Percentiles rank a stretch among this genome's conserved stretches.
Evolutionary conservation across 1,140 invertebrate genomes (phyloP).

Genomic region (Solenopsis fugax): DNA sequence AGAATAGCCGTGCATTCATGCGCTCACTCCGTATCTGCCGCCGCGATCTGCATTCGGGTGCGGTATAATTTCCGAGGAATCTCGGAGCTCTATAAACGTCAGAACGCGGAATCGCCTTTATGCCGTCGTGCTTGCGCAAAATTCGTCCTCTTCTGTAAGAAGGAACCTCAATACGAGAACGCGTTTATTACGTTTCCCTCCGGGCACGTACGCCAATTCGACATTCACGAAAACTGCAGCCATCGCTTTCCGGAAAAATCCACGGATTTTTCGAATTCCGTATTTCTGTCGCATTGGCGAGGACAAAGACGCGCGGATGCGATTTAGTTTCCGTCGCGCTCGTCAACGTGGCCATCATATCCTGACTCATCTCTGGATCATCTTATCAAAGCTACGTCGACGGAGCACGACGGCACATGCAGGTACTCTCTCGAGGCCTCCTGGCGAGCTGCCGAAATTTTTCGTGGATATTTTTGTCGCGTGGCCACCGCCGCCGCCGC

Average conservation of each 20-base stretch:
- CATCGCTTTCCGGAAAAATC: not conserved
- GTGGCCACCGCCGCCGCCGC: slow-evolving; percentile 9
- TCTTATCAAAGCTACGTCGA: slow-evolving; percentile 77
- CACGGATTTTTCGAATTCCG: not conserved
- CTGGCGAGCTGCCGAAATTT: slow-evolving; percentile 81
- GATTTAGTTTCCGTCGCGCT: not conserved
- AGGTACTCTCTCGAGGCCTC: slow-evolving; percentile 70
- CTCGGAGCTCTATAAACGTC: slow-evolving; percentile 25
- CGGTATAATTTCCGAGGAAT: slow-evolving; percentile 45
- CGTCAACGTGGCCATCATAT: not conserved
- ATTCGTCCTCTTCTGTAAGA: slow-evolving; percentile 22
- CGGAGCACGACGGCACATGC: slow-evolving; percentile 57
- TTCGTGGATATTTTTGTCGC: slow-evolving; percentile 82
- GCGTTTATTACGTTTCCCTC: slow-evolving; percentile 17
- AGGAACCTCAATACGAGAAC: slow-evolving; percentile 15
- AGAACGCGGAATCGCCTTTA: slow-evolving; percentile 17
- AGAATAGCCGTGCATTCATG: slow-evolving; percentile 39
- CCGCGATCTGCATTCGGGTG: slow-evolving; percentile 33
- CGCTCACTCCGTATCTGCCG: not conserved
- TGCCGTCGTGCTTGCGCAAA: slow-evolving; percentile 17
- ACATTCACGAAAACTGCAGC: not conserved
- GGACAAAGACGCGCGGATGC: not conserved
- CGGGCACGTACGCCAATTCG: slow-evolving; percentile 11
- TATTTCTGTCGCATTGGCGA: not conserved
- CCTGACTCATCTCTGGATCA: slow-evolving; percentile 51